Percentiles rank a stretch among this genome's conserved stretches.
phyloP scores from a whole-genome alignment of 2,113 vertebrate species.

The Ptilorrhoa leucosticta region DNA sequence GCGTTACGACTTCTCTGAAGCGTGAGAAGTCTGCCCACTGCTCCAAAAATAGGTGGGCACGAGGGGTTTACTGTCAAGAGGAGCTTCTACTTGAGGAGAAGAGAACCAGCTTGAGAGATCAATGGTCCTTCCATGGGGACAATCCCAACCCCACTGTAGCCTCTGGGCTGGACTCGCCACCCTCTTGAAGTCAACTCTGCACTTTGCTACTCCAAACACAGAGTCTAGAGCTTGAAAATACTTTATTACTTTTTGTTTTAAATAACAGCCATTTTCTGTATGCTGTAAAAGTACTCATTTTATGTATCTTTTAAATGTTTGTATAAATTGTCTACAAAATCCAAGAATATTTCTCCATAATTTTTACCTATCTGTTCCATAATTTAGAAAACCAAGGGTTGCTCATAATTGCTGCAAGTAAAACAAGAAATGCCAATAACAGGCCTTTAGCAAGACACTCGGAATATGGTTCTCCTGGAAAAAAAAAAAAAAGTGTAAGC shows the following conservation, averaged over 20 bases:
- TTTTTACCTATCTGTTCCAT: constrained; percentile 20
- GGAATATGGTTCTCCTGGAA: constrained; percentile 82
- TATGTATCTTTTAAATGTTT: background rate
- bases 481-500: background rate
- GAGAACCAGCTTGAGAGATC: background rate
- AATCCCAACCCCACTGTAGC: rapidly evolving
- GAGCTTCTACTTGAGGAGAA: background rate
- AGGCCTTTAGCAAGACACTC: constrained; percentile 85
- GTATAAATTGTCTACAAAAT: background rate
- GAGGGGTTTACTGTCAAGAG: background rate
- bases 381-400: constrained; percentile 77
- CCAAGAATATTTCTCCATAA: background rate
- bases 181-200: background rate
- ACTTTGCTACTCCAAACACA: background rate
- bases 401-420: constrained; percentile 72
- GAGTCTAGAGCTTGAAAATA: background rate
- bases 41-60: background rate
- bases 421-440: constrained; percentile 75
- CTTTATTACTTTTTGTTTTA: background rate
- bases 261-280: background rate
- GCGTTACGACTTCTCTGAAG: rapidly evolving
- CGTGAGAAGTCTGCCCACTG: background rate
- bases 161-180: background rate
- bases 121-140: background rate
- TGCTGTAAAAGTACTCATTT: background rate